Percentiles rank a stretch among this genome's conserved stretches.
These are phyloP conservation scores for Pomatostomus ruficeps DNA, from an alignment of 2,113 vertebrate species.

Conservation along the genomic window DNA sequence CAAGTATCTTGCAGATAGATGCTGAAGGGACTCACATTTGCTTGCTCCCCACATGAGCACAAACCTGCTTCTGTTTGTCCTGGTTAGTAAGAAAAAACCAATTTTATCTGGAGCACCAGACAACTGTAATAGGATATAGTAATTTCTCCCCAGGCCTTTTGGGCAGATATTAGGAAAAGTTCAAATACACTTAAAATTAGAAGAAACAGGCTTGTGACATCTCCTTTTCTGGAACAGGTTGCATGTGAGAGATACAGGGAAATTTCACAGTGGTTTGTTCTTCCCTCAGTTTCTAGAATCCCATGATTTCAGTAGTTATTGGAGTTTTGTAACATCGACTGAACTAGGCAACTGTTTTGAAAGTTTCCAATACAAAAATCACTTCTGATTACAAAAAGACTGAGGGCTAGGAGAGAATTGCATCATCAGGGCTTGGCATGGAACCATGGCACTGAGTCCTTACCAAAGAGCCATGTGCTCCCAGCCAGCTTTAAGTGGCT, in stretches of 20 bases:
- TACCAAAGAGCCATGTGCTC: background rate
- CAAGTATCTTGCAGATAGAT: background rate
- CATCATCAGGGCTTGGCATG: background rate
- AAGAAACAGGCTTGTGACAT: background rate
- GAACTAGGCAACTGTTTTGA: constrained; percentile 35
- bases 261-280: background rate
- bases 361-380: constrained; percentile 50
- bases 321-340: background rate
- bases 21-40: background rate
- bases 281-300: background rate
- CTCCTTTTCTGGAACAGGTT: background rate
- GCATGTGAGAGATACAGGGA: background rate
- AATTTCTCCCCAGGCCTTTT: background rate
- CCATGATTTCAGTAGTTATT: background rate
- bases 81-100: background rate
- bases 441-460: background rate
- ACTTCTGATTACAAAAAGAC: constrained; percentile 24
- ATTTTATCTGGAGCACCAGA: background rate
- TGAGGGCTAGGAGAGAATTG: background rate
- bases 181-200: background rate
- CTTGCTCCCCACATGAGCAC: background rate
- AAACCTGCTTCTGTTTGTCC: background rate
- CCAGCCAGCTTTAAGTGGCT: background rate
- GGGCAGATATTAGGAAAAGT: background rate
- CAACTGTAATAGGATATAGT: background rate